Evolutionary conservation across 37 sponge, comb jelly and placozoan species (phyloP).

Genomic region (Axinella damicornis): DNA sequence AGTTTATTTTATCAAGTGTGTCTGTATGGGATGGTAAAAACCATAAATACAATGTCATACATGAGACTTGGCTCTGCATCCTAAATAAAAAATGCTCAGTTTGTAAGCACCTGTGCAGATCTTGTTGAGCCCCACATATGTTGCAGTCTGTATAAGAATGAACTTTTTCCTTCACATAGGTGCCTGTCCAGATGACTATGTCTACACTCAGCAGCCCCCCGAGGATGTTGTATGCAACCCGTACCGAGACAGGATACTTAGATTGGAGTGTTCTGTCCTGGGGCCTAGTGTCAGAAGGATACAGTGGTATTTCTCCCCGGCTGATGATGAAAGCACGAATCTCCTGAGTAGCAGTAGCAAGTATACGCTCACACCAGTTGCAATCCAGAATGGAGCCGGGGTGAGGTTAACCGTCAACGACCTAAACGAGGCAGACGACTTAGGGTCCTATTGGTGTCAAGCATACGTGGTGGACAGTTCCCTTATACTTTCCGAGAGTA

Average conservation of each 20-base stretch:
- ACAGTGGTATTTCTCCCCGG: constrained; percentile 26
- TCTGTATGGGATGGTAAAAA: no score
- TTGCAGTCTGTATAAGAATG: no score
- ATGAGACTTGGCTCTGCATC: no score
- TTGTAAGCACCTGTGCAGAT: no score
- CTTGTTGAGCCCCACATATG: no score
- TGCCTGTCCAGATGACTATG: background rate
- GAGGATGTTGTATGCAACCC: constrained; percentile 31
- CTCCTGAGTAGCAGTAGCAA: constrained; percentile 3
- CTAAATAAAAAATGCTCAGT: no score
- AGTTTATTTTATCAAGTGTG: no score
- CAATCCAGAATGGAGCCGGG: background rate
- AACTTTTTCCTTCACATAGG: background rate
- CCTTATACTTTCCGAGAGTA: background rate
- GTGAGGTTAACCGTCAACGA: constrained; percentile 1
- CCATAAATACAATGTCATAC: no score
- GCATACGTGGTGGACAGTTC: background rate
- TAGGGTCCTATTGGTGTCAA: constrained; percentile 42
- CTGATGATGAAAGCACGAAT: background rate
- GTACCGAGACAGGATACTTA: background rate
- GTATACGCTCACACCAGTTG: background rate
- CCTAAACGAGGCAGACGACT: background rate
- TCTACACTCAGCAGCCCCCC: constrained; percentile 45
- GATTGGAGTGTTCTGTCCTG: constrained; percentile 1
- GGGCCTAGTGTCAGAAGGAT: background rate